Conservation (phyloP, 2,888 invertebrate species). For the Lasius platythorax region DNA sequence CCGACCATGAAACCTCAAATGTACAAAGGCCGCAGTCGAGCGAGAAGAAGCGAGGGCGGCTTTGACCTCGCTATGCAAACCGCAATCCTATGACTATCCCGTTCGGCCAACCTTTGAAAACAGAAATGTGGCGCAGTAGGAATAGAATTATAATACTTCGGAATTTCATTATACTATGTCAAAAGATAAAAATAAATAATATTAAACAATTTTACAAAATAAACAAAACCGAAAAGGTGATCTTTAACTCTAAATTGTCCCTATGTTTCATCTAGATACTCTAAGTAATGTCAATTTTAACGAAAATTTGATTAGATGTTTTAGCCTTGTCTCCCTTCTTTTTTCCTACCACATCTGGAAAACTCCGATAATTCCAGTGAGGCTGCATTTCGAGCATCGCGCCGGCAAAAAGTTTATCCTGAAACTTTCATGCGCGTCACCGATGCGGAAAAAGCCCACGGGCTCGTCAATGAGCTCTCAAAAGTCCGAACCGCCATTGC, state of each 20-base stretch:
- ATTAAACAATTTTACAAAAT: neutral
- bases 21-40: constrained; percentile 78
- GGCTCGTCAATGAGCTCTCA: constrained; percentile 55
- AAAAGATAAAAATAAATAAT: neutral
- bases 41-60: constrained; percentile 70
- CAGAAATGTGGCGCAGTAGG: neutral
- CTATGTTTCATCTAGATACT: neutral
- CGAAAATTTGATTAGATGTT: neutral
- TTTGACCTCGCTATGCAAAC: constrained; percentile 75
- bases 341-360: constrained; percentile 29
- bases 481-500: constrained; percentile 58
- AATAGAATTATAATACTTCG: constrained; percentile 11
- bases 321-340: constrained; percentile 1
- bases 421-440: constrained; percentile 67
- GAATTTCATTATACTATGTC: neutral
- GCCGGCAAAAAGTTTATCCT: constrained; percentile 72
- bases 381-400: constrained; percentile 71
- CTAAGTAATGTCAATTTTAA: neutral
- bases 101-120: constrained; percentile 45
- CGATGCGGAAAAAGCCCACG: constrained; percentile 71
- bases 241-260: neutral
- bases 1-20: constrained; percentile 79
- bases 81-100: constrained; percentile 68
- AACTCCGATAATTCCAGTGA: constrained; percentile 69
- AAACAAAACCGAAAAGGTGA: neutral